Evolutionary conservation across 2,888 invertebrate species (phyloP).

Genomic region (Luperina nickerlii): DNA sequence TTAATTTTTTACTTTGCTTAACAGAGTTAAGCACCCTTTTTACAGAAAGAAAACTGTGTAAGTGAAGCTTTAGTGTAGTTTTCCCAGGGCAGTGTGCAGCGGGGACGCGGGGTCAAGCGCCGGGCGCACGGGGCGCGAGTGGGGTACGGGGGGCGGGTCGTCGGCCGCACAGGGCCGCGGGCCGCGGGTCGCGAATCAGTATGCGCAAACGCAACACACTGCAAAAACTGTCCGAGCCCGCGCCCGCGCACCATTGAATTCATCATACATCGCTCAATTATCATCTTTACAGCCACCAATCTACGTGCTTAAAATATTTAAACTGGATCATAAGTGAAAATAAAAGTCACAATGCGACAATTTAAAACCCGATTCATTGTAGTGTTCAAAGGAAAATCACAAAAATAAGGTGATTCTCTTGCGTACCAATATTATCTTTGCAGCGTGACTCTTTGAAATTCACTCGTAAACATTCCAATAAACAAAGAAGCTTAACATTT

Average conservation of each 20-base stretch:
- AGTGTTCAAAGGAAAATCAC: conserved; percentile 8
- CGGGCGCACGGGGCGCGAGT: conserved; percentile 63
- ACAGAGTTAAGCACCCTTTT: not conserved
- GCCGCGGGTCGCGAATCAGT: conserved; percentile 79
- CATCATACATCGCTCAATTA: conserved; percentile 72
- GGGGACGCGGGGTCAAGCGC: conserved; percentile 86
- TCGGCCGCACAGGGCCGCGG: conserved; percentile 72
- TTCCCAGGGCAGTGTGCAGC: conserved; percentile 67
- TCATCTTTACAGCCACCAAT: conserved; percentile 68
- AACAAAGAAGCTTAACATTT: not conserved
- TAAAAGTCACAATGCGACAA: conserved; percentile 42
- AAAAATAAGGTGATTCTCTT: conserved; percentile 25
- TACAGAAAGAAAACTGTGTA: conserved; percentile 27
- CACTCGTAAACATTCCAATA: not conserved
- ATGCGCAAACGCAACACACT: conserved; percentile 79
- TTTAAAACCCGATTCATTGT: conserved; percentile 35
- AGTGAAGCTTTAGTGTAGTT: conserved; percentile 48
- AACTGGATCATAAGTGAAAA: conserved; percentile 54
- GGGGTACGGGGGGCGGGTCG: conserved; percentile 78
- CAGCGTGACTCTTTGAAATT: conserved; percentile 5
- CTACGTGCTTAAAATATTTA: conserved; percentile 62
- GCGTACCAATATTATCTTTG: conserved; percentile 3
- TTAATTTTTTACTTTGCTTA: not conserved
- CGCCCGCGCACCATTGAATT: conserved; percentile 73
- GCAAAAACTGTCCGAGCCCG: conserved; percentile 79